Evolutionary conservation across 2,113 vertebrate species (phyloP), one percentile per base, ranked within the genome.

Genomic region (Castor canadensis): DNA sequence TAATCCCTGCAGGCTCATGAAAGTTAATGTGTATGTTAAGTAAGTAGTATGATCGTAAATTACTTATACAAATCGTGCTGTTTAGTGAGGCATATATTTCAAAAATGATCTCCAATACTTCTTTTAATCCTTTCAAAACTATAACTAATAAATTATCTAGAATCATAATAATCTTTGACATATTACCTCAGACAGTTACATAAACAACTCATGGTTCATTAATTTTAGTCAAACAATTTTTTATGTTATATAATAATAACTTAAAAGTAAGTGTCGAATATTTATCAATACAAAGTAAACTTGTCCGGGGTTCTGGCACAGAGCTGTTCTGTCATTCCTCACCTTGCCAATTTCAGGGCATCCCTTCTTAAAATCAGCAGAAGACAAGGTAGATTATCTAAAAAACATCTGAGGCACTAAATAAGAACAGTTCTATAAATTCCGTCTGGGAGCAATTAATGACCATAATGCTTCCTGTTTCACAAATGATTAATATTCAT

Each of bases 11-110:
- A 85, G 95, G 15, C 56, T 97, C 73, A 94, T 98, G 94, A 98
- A 98, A 98, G 93, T 96, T 97, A 95, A 97, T 85, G 9, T 97
- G n/a, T 67, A 89, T 2, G 89, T 97, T 98, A 81, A 96, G 40
- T 95, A 87, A 73, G 75, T 89, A 80, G 54, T 67, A 19, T 83
- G 82, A 32, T 86, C 43, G 89, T 97, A 96, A 97, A 97, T 97
- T 97, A 97, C 97, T 98, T 85, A 97, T 79, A 67, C 60, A 93
- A 98, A 97, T 97, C 93, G 94, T 80, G 45, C 30, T 62, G 20
- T 96, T 97, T 79, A 89, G 79, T 85, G 94, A 96, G 77, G 24
- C 43, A 96, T 89, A 94, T 71, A 93, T 97, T 92, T 97, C 79
- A 97, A 97, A 90, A 13, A 67, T 15, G 69, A 93, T 72, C 11